Evolutionary conservation across 2,113 vertebrate genomes (phyloP).

Genomic region (Paramisgurnus dabryanus): DNA sequence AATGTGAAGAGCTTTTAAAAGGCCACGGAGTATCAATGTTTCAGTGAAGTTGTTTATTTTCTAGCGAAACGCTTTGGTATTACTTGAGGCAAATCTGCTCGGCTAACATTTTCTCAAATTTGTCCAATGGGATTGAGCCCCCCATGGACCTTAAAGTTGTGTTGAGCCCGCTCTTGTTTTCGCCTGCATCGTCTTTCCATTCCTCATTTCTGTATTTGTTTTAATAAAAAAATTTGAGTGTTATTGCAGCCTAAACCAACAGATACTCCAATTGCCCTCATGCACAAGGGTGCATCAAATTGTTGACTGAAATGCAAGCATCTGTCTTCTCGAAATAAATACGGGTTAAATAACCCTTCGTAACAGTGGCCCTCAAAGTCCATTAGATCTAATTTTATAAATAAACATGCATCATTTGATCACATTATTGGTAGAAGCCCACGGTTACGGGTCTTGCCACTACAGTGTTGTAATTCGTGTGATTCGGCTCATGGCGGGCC

Average conservation of each 20-base stretch:
- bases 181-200: neutral
- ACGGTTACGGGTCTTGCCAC: constrained; percentile 8
- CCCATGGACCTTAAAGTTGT: no score
- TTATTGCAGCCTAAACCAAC: constrained; percentile 18
- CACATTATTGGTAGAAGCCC: constrained; percentile 1
- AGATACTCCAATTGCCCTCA: constrained; percentile 19
- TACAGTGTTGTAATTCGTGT: constrained; percentile 38
- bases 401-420: constrained; percentile 47
- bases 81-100: no score
- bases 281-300: constrained; percentile 10
- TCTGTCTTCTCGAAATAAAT: constrained; percentile 49
- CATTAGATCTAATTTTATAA: constrained; percentile 54
- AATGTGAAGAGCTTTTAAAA: neutral
- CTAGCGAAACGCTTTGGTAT: no score
- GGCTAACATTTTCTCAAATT: no score
- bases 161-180: neutral
- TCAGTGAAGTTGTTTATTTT: neutral
- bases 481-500: constrained; percentile 43
- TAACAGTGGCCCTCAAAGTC: constrained; percentile 37
- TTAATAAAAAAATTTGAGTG: constrained; percentile 25
- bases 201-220: neutral
- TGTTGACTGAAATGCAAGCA: constrained; percentile 26
- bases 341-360: constrained; percentile 28
- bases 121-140: no score
- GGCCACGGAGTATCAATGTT: neutral